These are phyloP conservation scores for Syrphus vitripennis DNA, from an alignment of 2,888 invertebrate species.

Conservation along the genomic window DNA sequence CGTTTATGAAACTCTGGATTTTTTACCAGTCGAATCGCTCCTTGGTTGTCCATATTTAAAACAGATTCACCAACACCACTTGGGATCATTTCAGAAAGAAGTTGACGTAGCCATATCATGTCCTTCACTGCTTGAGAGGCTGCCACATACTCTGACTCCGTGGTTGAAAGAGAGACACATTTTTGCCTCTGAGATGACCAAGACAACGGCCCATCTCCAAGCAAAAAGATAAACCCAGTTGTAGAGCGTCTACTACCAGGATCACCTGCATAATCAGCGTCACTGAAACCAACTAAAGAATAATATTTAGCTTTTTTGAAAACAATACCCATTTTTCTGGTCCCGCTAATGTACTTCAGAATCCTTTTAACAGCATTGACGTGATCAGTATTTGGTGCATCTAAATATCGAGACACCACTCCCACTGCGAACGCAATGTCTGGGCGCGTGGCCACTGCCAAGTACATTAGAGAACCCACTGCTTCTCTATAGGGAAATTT, in stretches of 20 bases:
- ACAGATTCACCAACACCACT: not conserved
- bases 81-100: not conserved
- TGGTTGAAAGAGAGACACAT: not conserved
- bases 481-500: too few species aligned
- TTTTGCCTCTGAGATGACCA: not conserved
- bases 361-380: slow-evolving; percentile 28
- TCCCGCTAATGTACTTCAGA: slow-evolving; percentile 20
- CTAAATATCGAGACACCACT: not conserved
- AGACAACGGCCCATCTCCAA: not conserved
- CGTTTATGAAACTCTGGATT: slow-evolving; percentile 2
- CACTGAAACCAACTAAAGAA: too few species aligned
- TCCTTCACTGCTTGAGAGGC: not conserved
- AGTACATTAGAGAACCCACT: slow-evolving; percentile 26
- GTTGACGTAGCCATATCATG: not conserved
- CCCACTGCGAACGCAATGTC: slow-evolving; percentile 11
- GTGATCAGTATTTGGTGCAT: not conserved
- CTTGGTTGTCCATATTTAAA: slow-evolving; percentile 4
- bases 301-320: not conserved
- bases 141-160: not conserved
- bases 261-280: not conserved
- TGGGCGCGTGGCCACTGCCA: slow-evolving; percentile 11
- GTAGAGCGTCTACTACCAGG: not conserved
- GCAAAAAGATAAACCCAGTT: too few species aligned
- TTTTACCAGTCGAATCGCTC: not conserved
- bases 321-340: slow-evolving; percentile 8